These are phyloP conservation scores for Drosophila sproati DNA, from an alignment of 1,140 invertebrate genomes.

Conservation along the genomic window DNA sequence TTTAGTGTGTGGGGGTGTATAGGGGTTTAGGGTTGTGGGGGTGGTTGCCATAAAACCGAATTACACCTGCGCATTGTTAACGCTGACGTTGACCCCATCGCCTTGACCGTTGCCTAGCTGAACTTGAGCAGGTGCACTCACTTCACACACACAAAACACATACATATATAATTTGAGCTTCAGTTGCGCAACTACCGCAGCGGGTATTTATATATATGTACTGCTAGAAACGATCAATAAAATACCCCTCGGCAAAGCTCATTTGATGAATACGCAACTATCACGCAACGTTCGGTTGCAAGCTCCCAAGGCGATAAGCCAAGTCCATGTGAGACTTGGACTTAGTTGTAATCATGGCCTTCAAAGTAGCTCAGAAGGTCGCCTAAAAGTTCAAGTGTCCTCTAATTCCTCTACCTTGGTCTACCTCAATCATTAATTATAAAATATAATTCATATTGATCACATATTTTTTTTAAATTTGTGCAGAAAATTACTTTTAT, in stretches of 20 bases:
- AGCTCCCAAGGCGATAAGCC: neutral
- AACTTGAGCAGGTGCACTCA: conserved; percentile 67
- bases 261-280: conserved; percentile 60
- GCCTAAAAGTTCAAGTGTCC: neutral
- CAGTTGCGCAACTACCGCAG: conserved; percentile 57
- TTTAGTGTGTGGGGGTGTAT: neutral
- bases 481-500: too few species aligned
- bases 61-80: conserved; percentile 57
- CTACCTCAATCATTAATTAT: too few species aligned
- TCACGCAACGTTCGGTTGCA: conserved; percentile 59
- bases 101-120: conserved; percentile 69
- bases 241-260: conserved; percentile 39
- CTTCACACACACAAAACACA: neutral
- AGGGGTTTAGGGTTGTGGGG: too few species aligned
- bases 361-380: neutral
- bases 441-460: too few species aligned
- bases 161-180: conserved; percentile 10
- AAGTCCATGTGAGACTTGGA: conserved; percentile 3
- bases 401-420: too few species aligned
- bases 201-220: neutral
- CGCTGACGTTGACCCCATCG: conserved; percentile 63
- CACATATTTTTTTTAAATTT: too few species aligned
- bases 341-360: neutral
- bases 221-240: conserved; percentile 60
- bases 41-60: conserved; percentile 31